Base-by-base conservation (phyloP, 2,797 vertebrate genomes). In the Enteromius fasciolatus region DNA sequence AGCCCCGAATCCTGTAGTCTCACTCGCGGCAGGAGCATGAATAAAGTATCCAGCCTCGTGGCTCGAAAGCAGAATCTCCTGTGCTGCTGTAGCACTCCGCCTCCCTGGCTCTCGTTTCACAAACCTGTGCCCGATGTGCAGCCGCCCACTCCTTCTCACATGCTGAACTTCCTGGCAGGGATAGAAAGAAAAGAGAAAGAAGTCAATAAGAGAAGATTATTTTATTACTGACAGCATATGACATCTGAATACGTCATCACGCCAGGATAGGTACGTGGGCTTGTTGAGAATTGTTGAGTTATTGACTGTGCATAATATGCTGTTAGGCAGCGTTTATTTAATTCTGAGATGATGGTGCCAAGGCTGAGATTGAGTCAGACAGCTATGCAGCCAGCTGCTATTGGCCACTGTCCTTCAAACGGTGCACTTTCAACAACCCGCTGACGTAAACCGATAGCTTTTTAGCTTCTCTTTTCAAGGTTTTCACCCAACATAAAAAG, bases 41-140 rank as follows among this genome's bases (percentile, higher is more conserved):
- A 94, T 92, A 92, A 95, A 83, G 80, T 87, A 95, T 96, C 94
- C 94, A 92, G 86, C 87, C 87, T 63, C 50, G 76, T 87, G 84
- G 84, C 85, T 82, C 44, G 48, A 67, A 59, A 76, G 46, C 25
- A 20, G 73, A 87, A 68, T 76, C 52, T 73, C 44, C 39, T 33
- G 78, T 73, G 23, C 68, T 59, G 31, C 54, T 31, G 31, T 63
- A 63, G 80, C 77, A 39, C 82, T 78, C 57, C n/a, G 50, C 23
- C 77, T 80, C 74, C 36, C 68, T 83, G 80, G 78, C 44, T 81
- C 57, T 66, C 36, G 72, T 82, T 84, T 84, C 83, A 85, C 70
- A 41, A 72, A 74, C 83, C 79, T 39, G 73, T 82, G 83, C 76
- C 80, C 80, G 78, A 84, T 63, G n/a, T 73, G 48, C 85, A 80